Conservation (phyloP, 2,113 vertebrate species). For the Ceuthmochares aereus region DNA sequence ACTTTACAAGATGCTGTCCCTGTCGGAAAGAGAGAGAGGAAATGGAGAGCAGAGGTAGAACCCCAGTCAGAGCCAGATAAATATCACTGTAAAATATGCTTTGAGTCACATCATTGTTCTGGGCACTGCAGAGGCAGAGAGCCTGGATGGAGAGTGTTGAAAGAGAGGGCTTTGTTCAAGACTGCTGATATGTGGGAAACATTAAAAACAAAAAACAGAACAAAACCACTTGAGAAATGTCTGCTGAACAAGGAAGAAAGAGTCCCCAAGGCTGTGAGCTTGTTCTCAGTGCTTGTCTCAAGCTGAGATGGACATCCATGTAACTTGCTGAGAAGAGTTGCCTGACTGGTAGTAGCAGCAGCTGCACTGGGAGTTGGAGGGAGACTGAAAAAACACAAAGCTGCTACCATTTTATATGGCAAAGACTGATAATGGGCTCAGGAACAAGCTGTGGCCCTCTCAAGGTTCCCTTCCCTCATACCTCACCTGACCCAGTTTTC, state of each 20-base stretch:
- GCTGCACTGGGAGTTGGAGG: background rate
- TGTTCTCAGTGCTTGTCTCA: background rate
- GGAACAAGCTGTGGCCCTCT: background rate
- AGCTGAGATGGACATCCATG: accelerated
- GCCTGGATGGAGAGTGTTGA: background rate
- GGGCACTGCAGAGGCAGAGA: background rate
- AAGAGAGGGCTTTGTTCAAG: background rate
- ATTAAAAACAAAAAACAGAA: background rate
- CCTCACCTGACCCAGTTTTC: background rate
- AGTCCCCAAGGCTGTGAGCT: background rate
- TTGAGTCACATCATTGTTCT: background rate
- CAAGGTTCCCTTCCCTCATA: background rate
- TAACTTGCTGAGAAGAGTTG: background rate
- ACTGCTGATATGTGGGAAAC: background rate
- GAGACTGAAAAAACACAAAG: background rate
- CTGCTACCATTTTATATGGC: background rate
- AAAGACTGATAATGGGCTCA: background rate
- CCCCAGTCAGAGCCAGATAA: background rate
- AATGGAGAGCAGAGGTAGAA: background rate
- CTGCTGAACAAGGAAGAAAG: background rate
- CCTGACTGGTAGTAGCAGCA: background rate
- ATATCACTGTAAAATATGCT: background rate
- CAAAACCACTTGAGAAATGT: background rate
- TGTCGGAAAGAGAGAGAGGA: background rate
- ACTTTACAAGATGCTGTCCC: background rate